Evolutionary conservation across 2,888 invertebrate species (phyloP), one percentile per base, ranked within the genome.

Genomic region (Latheticus oryzae): DNA sequence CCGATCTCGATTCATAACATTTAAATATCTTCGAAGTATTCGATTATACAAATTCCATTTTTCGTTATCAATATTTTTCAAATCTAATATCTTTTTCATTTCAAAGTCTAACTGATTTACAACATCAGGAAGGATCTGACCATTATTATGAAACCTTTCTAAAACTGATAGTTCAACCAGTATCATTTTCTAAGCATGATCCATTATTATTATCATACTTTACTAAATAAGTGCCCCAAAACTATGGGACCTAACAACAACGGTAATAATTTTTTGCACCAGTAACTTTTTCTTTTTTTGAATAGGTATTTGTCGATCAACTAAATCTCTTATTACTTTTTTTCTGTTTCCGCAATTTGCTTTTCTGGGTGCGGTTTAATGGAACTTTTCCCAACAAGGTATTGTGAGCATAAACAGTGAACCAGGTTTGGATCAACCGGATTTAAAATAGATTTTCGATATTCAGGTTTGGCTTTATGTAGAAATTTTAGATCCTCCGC

Each of bases 11-110:
- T 3, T 9, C 21, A 21, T 23, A 11, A 23, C 11, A 5, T 38
- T 38, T 38, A 38, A 12, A 38, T 38, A 38, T 38, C 9, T 38
- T 38, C 23, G 38, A 9, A 38, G 23, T 9, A 23, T 8, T 19
- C 23, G 38, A 23, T 38, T 38, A 38, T 38, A 38, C 19, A 38
- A 11, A 7, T 9, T 38, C 38, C 38, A 38, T 38, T 38, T 38
- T 23, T 38, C 38, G 13, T 9, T 13, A 38, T 38, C 38, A 9
- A 38, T 16, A 12, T 47, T 68, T 33, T 74, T 52, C 15, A 9
- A 13, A 4, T 28, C 30, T 16, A 54, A 21, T 8, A 30, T 19
- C 11, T 16, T 32, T 60, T 76, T 73, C 3, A 70, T 65, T 2
- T 74, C 56, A 1, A 61, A 52, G 13, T 47, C 52, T 11, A 42